A percentile compares a stretch with the other conserved stretches of the same genome.
phyloP scores from a whole-genome alignment of 2,797 vertebrate genomes.

The Helostoma temminkii region DNA sequence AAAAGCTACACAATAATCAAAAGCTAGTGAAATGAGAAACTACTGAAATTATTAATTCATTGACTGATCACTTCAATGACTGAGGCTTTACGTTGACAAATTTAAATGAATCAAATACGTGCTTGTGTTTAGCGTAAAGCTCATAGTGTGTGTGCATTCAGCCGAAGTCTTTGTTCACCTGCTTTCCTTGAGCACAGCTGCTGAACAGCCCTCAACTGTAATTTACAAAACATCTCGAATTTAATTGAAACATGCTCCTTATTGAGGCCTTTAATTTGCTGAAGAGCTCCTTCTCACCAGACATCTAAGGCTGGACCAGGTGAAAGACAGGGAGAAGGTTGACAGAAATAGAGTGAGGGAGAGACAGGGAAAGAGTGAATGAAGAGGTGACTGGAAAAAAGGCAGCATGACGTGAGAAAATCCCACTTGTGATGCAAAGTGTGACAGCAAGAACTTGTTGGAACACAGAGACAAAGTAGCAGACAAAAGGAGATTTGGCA shows the following conservation, averaged over 20 bases:
- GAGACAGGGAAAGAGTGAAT: slow-evolving; percentile 2
- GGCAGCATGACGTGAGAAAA: slow-evolving; percentile 47
- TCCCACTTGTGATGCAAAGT: slow-evolving; percentile 19
- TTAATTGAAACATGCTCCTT: slow-evolving; percentile 23
- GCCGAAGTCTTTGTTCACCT: slow-evolving; percentile 12
- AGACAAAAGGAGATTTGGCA: slow-evolving; percentile 14
- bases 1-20: too few relatives aligned
- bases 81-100: neutral
- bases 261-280: slow-evolving; percentile 38
- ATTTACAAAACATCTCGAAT: slow-evolving; percentile 30
- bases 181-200: neutral
- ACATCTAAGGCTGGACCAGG: slow-evolving; percentile 16
- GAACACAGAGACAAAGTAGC: slow-evolving; percentile 10
- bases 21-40: too few relatives aligned
- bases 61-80: slow-evolving; percentile 1
- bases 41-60: neutral
- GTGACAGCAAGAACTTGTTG: slow-evolving; percentile 19
- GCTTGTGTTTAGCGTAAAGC: neutral
- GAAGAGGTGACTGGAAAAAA: neutral
- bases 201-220: slow-evolving; percentile 14
- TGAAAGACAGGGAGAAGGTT: slow-evolving; percentile 22
- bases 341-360: slow-evolving; percentile 13
- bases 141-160: slow-evolving; percentile 8
- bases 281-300: slow-evolving; percentile 36
- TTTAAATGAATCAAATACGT: too few relatives aligned